Base-by-base conservation (phyloP, 2,113 vertebrate genomes). In the Seriola quinqueradiata region DNA sequence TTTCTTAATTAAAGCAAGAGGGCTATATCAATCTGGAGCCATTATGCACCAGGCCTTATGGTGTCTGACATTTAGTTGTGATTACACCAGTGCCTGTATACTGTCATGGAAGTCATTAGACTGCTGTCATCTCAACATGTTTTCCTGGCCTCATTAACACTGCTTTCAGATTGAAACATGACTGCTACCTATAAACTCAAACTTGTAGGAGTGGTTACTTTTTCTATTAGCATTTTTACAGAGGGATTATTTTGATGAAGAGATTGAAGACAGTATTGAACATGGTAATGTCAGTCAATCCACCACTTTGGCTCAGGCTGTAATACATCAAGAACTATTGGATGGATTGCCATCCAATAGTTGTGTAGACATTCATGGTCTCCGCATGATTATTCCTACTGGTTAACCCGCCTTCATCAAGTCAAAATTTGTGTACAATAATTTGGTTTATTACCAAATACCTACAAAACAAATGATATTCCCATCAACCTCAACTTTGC, bases 61-160 rank as follows among this genome's bases (percentile, higher is more conserved):
- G 92, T 93, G 92, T 93, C 92, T 95, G 94, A 93, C 94, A 92
- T 93, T 95, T 93, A 92, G 92, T 93, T 93, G 93, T 94, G 92
- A 95, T 95, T 95, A 95, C 89, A 92, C 76, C 77, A 88, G 85
- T 91, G 84, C 87, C 91, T 94, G 91, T 94, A 91, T 92, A 94
- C 91, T 90, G 93, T 93, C 92, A 93, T 85, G 82, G 85, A 93
- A 91, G 93, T 93, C 95, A 95, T 95, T 95, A 95, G 89, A 93
- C 90, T 93, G 94, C 93, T 94, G 94, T 94, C 93, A 94, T 91
- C 90, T 54, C 93, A 93, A 95, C 88, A 93, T 95, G 93, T 95
- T 94, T 93, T 88, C 75, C 82, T 75, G 77, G 83, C 82, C 89
- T 92, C 89, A 92, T 92, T 90, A 92, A 86, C 91, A 83, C 74